Percentiles rank a stretch among this genome's conserved stretches.
Conservation (phyloP, 2,113 vertebrate genomes). For the Origma solitaria region DNA sequence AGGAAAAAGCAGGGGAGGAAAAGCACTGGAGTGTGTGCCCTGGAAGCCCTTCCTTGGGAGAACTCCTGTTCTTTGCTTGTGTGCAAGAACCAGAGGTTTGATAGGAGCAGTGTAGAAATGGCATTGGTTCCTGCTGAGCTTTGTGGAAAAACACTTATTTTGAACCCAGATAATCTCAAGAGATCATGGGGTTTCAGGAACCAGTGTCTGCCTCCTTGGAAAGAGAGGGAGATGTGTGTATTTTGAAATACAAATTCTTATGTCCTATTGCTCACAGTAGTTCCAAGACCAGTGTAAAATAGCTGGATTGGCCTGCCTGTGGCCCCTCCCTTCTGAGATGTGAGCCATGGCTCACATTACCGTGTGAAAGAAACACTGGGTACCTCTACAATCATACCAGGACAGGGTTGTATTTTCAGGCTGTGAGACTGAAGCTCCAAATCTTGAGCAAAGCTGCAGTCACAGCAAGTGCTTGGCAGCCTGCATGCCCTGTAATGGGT, state of each 20-base stretch:
- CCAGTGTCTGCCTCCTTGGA: background rate
- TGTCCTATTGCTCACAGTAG: rapidly evolving
- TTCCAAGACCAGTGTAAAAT: background rate
- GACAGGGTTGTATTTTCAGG: background rate
- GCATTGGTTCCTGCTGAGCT: background rate
- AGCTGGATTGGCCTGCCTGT: background rate
- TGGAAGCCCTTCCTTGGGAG: background rate
- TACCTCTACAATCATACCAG: rapidly evolving
- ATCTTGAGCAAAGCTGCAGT: background rate
- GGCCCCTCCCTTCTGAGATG: background rate
- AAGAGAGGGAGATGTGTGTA: background rate
- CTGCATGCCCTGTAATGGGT: rapidly evolving
- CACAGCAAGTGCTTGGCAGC: background rate
- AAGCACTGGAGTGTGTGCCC: background rate
- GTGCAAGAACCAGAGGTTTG: background rate
- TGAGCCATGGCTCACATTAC: rapidly evolving
- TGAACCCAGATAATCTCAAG: background rate
- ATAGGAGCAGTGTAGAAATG: rapidly evolving
- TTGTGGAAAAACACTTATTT: background rate
- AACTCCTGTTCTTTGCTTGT: rapidly evolving
- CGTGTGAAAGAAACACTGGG: rapidly evolving
- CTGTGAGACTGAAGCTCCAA: background rate
- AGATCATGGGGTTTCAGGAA: background rate
- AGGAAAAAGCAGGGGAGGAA: background rate
- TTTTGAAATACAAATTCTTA: background rate